These are phyloP conservation scores for Agonum fuliginosum DNA, from an alignment of 2,888 invertebrate species.

Conservation along the genomic window DNA sequence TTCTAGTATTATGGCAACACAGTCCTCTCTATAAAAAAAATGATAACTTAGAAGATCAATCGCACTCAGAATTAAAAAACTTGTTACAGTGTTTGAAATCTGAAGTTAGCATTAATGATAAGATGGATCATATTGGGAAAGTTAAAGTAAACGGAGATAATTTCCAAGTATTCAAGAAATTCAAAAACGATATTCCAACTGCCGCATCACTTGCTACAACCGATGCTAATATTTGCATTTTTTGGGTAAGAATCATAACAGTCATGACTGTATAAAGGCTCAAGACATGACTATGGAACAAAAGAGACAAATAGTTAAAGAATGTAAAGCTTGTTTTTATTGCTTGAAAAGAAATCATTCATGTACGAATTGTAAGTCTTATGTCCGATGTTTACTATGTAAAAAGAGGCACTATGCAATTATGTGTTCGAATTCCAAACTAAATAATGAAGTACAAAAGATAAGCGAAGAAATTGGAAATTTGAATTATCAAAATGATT, in stretches of 20 bases:
- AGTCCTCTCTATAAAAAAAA: too few species aligned
- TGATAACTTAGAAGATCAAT: not conserved
- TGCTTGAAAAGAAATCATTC: not conserved
- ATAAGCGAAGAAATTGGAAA: too few species aligned
- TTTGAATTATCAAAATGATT: too few species aligned
- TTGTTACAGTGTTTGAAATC: not conserved
- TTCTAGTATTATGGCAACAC: not conserved
- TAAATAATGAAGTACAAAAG: too few species aligned
- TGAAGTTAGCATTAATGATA: not conserved
- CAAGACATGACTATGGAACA: not conserved
- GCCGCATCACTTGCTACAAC: not conserved
- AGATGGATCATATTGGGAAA: not conserved
- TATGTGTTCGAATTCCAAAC: too few species aligned
- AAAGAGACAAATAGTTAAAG: too few species aligned
- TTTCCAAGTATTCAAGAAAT: not conserved
- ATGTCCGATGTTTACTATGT: too few species aligned
- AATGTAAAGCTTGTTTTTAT: too few species aligned
- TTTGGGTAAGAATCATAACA: not conserved
- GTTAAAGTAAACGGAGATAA: not conserved
- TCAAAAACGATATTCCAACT: not conserved
- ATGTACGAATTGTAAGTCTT: not conserved
- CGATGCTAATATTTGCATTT: not conserved
- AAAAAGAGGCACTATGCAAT: too few species aligned
- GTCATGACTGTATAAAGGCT: not conserved
- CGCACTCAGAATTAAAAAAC: not conserved